A percentile compares a stretch with the other conserved stretches of the same genome.
Conservation (phyloP, 2,888 invertebrate genomes). For the Pterobdella sp. region DNA sequence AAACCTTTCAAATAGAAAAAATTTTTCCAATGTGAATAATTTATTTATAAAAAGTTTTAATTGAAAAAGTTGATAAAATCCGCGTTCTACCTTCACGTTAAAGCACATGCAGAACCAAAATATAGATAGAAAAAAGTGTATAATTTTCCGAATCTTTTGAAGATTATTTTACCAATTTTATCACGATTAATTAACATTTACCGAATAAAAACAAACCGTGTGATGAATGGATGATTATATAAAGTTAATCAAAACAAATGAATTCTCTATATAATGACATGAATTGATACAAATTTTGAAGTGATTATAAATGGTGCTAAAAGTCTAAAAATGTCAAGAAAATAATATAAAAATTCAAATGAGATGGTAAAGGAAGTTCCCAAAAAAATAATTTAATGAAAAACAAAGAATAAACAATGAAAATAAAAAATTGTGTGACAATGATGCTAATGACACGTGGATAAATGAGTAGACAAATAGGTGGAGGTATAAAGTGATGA, state of each 20-base stretch:
- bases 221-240: not conserved
- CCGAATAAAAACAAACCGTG: conserved; percentile 1
- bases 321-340: too few relatives aligned
- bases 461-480: too few relatives aligned
- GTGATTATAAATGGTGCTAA: too few relatives aligned
- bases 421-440: not conserved
- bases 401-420: not conserved
- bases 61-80: too few relatives aligned
- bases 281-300: not conserved
- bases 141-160: not conserved
- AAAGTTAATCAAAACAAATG: too few relatives aligned
- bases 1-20: not conserved
- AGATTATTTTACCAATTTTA: not conserved
- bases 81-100: conserved; percentile 11
- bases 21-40: not conserved
- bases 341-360: too few relatives aligned
- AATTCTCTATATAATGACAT: too few relatives aligned
- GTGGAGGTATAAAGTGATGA: too few relatives aligned
- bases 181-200: not conserved
- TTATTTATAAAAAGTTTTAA: too few relatives aligned
- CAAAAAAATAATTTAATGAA: not conserved
- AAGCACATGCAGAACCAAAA: conserved; percentile 2
- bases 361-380: not conserved
- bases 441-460: not conserved
- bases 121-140: not conserved